Conservation (phyloP, 2,113 vertebrate species). For the Dolichotis patagonum region DNA sequence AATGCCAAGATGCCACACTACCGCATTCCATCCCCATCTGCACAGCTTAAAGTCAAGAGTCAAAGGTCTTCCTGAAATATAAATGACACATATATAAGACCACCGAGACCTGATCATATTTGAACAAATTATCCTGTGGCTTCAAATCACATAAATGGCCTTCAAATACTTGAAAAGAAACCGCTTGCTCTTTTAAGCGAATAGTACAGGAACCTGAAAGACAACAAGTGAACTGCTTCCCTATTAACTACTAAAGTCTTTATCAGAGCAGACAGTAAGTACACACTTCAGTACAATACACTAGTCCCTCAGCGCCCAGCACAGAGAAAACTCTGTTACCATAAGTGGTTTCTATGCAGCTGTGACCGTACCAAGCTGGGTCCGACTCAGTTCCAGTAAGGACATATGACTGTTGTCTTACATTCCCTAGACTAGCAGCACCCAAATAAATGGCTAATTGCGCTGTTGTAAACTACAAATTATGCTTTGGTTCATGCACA, state of each 20-base stretch:
- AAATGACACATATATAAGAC: neutral
- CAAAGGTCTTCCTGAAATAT: slow-evolving; percentile 28
- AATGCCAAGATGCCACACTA: neutral
- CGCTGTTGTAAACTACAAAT: neutral
- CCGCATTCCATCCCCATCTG: neutral
- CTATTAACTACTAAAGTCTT: neutral
- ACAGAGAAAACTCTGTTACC: neutral
- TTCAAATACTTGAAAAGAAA: slow-evolving; percentile 19
- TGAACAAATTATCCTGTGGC: neutral
- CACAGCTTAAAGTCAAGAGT: neutral
- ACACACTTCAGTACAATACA: neutral
- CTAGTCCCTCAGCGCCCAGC: neutral
- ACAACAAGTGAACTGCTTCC: neutral
- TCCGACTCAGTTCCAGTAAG: neutral
- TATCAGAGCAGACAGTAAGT: neutral
- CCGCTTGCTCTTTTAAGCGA: neutral
- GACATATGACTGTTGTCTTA: neutral
- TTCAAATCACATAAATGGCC: neutral
- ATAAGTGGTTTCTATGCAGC: neutral
- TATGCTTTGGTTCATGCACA: neutral
- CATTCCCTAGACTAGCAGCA: neutral
- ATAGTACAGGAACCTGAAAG: neutral
- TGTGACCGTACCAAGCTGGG: neutral
- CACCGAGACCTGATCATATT: neutral
- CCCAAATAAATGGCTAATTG: neutral